Percentiles rank a stretch among this genome's conserved stretches.
Evolutionary conservation across 2,113 vertebrate species (phyloP).

Genomic region (Kryptolebias marmoratus): DNA sequence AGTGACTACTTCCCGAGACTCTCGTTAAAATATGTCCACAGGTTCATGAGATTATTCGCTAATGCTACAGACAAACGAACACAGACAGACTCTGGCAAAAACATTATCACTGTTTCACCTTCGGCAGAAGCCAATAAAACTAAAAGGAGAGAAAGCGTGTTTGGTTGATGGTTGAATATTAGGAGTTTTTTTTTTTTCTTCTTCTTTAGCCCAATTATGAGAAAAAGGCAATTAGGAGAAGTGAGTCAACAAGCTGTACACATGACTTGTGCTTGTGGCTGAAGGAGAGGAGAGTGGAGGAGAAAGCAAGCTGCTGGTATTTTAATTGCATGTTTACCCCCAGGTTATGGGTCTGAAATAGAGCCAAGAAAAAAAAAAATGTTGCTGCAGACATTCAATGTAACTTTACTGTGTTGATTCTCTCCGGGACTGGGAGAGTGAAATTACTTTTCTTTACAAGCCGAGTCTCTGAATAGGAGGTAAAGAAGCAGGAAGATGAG

Average conservation of each 20-base stretch:
- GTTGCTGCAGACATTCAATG: conserved; percentile 74
- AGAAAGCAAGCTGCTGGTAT: conserved; percentile 73
- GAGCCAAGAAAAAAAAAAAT: conserved; percentile 72
- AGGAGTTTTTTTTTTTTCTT: conserved; percentile 43
- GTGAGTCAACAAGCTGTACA: conserved; percentile 62
- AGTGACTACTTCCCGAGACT: too few species aligned
- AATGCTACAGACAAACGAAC: too few species aligned
- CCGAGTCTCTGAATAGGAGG: conserved; percentile 60
- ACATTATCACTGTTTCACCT: too few species aligned
- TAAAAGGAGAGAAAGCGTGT: conserved; percentile 41
- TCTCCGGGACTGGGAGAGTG: conserved; percentile 72
- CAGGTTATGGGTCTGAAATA: conserved; percentile 79
- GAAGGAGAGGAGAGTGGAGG: conserved; percentile 60
- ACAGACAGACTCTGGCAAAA: too few species aligned
- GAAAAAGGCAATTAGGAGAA: conserved; percentile 69
- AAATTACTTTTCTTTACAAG: conserved; percentile 77
- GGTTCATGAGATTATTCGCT: too few species aligned
- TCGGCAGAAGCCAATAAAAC: too few species aligned
- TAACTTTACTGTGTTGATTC: conserved; percentile 73
- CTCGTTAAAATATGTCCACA: too few species aligned
- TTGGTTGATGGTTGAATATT: conserved; percentile 61
- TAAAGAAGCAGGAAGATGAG: conserved; percentile 58
- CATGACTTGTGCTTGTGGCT: conserved; percentile 61
- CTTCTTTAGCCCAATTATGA: conserved; percentile 65
- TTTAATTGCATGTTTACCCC: conserved; percentile 83